These are phyloP conservation scores for Nymphalis urticae DNA, from an alignment of 2,888 invertebrate genomes.

Conservation along the genomic window DNA sequence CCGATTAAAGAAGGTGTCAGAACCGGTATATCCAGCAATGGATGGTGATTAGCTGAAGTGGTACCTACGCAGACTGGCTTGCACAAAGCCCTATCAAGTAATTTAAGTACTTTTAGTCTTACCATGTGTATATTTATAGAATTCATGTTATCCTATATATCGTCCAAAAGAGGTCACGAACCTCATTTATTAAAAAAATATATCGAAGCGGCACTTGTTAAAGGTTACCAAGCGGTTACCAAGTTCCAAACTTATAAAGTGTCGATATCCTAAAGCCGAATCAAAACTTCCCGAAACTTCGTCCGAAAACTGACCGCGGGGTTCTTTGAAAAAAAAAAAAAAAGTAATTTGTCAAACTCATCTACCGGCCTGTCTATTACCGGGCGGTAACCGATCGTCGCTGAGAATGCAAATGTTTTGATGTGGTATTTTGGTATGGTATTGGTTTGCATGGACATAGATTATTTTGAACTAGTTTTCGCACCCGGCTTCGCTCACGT, in stretches of 20 bases:
- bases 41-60: too few species aligned
- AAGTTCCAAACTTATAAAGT: slow-evolving; percentile 20
- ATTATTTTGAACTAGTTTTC: too few species aligned
- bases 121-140: neutral
- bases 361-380: slow-evolving; percentile 50
- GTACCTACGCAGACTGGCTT: too few species aligned
- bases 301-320: slow-evolving; percentile 58
- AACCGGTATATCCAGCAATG: too few species aligned
- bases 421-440: neutral
- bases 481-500: too few species aligned
- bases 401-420: slow-evolving; percentile 13
- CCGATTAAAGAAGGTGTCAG: too few species aligned
- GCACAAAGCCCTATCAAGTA: too few species aligned
- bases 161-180: neutral
- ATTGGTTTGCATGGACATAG: neutral
- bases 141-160: neutral
- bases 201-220: slow-evolving; percentile 5
- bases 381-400: slow-evolving; percentile 17
- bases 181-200: neutral
- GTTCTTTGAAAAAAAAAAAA: slow-evolving; percentile 49
- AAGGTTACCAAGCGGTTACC: slow-evolving; percentile 10
- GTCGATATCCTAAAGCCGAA: slow-evolving; percentile 36
- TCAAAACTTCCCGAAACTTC: slow-evolving; percentile 38
- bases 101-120: too few species aligned
- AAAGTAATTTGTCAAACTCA: slow-evolving; percentile 74